Evolutionary conservation across 2,888 invertebrate species (phyloP), one percentile per base, ranked within the genome.

Genomic region (Tenthredo distinguenda): DNA sequence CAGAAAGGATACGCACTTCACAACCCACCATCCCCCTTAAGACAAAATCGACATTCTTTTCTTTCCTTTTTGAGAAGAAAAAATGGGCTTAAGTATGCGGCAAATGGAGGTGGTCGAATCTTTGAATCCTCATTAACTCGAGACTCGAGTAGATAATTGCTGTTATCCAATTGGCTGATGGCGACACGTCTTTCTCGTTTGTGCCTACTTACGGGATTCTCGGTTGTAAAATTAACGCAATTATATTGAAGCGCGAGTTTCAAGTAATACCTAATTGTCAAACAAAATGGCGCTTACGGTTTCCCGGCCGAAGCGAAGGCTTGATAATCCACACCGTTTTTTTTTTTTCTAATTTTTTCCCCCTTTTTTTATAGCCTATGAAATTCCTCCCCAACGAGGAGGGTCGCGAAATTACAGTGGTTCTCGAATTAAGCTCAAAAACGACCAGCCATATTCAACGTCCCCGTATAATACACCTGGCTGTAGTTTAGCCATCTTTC

Each of bases 361-460:
- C 10, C 10, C 7, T 34, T 26, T 62, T 62, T 62, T 62, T 62
- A 62, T 26, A 21, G 62, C 26, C 62, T 12, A 62, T 26, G 62
- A 26, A 62, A 62, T 62, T 62, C 26, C 12, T 62, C 12, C 62
- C 62, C 10, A 26, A 26, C 62, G 62, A 37, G 6, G 76, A 76
- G 76, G 76, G 76, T 76, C 47, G 15, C 43, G 43, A 76, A 47
- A 76, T 76, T 76, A 76, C 76, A 21, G 43, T 47, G 26, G 47
- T 76, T 47, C 76, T 43, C 43, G 21, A 47, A 47, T 76, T 76
- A 76, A 76, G 76, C 47, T 47, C 76, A 76, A 50, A 47, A 47
- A 76, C 76, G 43, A 43, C 76, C 76, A 15, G 21, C 76, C 15
- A 26, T 76, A 76, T 40, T 47, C 26, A 47, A 21, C 76, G 43